Base-by-base conservation (phyloP, 2,888 invertebrate species). In the Agrilus cyanescens region DNA sequence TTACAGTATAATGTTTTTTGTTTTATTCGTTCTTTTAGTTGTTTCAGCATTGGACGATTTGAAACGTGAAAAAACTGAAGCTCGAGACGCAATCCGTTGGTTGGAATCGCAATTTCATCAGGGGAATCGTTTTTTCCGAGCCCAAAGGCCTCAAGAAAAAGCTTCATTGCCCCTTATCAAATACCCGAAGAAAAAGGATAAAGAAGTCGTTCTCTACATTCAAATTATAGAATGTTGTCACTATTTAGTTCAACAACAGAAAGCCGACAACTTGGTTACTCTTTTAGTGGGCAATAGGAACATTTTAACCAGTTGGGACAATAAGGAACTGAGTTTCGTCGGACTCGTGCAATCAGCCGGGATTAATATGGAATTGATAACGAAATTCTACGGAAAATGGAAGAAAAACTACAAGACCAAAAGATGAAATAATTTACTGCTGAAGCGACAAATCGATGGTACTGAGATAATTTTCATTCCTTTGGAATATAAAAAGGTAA, bases 11-110 rank as follows among this genome's bases (percentile, higher is more conserved):
- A 30, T n/a, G 31, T 12, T 29, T 29, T 38, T 20, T 13, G 8
- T 30, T 25, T 29, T 38, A 30, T 14, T 13, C 15, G 18, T 72
- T 25, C 25, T 46, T 73, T 10, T 67, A 93, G 93, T 93, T 49
- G 77, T 94, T 44, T 87, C 86, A 55, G 85, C 86, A 49, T 68
- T 94, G 61, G 94, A 94, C 63, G 83, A 87, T 55, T 67, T 90
- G 55, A 94, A 95, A 69, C 83, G 86, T 46, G 83, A 83, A 51
- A 83, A 84, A 56, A 78, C 80, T 50, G 78, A 82, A 49, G 93
- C 91, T 1, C 76, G 94, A 40, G 90, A 93, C 61, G 90, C 89
- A 4, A 94, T 93, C 46, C 84, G 94, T 51, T 95, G 93, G 93
- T 70, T 95, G 49, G 94, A 94, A 66, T 71, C 76, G 31, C 90